Evolutionary conservation across 2,113 vertebrate species (phyloP).

Genomic region (Coptodon rendalli): DNA sequence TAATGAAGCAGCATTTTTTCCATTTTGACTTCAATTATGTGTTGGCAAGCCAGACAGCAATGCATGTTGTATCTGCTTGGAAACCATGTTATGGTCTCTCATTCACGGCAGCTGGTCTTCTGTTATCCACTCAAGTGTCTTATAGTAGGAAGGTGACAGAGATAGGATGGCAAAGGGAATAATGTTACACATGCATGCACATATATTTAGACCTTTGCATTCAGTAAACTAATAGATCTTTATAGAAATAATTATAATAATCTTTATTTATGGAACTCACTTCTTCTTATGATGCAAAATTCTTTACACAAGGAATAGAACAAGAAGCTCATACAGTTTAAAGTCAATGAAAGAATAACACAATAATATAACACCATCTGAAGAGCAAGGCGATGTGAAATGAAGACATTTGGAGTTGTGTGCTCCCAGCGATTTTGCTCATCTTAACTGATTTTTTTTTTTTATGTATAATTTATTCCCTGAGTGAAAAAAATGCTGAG

Average conservation of each 20-base stretch:
- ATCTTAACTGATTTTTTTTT: background rate
- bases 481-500: conserved; percentile 1
- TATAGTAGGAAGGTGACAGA: background rate
- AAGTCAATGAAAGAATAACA: background rate
- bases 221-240: background rate
- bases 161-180: background rate
- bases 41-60: background rate
- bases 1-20: background rate
- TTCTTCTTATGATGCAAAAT: background rate
- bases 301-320: background rate
- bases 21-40: background rate
- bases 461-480: background rate
- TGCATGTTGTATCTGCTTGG: background rate
- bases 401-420: background rate
- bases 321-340: background rate
- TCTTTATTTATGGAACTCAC: background rate
- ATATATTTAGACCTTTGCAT: background rate
- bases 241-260: background rate
- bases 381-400: background rate
- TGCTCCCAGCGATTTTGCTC: background rate
- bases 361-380: background rate
- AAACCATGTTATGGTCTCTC: background rate
- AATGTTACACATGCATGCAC: background rate
- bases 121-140: background rate
- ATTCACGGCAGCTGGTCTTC: background rate